These are phyloP conservation scores for Hoplias malabaricus DNA, from an alignment of 2,113 vertebrate species.

Conservation along the genomic window DNA sequence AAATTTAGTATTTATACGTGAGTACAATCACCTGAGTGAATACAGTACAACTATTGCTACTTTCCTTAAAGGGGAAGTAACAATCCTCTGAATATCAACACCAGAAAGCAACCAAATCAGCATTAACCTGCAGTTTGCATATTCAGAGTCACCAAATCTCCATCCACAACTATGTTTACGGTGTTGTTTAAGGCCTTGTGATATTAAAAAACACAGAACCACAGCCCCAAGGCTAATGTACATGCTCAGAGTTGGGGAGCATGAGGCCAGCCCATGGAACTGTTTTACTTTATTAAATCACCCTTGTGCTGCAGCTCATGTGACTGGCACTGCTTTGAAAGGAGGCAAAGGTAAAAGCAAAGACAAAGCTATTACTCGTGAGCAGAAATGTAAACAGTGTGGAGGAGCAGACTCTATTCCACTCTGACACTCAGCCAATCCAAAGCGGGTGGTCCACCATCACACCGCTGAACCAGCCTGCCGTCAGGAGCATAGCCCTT, in stretches of 20 bases:
- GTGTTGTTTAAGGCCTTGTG: neutral
- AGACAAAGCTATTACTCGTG: neutral
- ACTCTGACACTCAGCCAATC: slow-evolving; percentile 21
- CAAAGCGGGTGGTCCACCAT: neutral
- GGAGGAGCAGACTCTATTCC: neutral
- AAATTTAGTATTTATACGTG: no score
- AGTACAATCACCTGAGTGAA: no score
- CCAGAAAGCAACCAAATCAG: neutral
- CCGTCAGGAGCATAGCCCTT: neutral
- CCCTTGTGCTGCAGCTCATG: neutral
- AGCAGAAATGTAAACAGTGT: slow-evolving; percentile 20
- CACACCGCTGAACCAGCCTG: neutral
- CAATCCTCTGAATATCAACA: no score
- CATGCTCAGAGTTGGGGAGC: neutral
- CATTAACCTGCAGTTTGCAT: neutral
- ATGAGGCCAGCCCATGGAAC: neutral
- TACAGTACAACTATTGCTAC: no score
- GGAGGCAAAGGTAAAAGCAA: neutral
- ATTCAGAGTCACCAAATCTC: neutral
- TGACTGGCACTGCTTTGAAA: neutral
- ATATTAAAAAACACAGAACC: neutral
- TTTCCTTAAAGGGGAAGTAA: no score
- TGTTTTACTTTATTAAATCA: neutral
- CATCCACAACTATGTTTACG: slow-evolving; percentile 31
- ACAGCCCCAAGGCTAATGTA: neutral